Evolutionary conservation across 2,888 invertebrate genomes (phyloP).

Genomic region (Caenorhabditis sp.): DNA sequence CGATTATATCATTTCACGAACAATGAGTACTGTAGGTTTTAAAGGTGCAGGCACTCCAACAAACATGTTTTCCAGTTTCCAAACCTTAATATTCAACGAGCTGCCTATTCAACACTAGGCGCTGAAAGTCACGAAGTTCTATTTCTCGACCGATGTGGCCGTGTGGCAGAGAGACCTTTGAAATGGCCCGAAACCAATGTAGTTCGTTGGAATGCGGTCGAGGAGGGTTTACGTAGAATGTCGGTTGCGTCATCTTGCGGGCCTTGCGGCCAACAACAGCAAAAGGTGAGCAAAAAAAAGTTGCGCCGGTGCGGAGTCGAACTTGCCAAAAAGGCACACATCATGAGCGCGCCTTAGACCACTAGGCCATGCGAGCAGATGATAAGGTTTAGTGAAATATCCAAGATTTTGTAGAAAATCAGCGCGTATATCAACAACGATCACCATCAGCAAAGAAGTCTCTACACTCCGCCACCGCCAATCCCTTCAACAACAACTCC

Average conservation of each 20-base stretch:
- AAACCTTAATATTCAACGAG: background rate
- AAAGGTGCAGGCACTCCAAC: background rate
- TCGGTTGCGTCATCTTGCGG: background rate
- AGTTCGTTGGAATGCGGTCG: background rate
- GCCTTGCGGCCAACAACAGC: background rate
- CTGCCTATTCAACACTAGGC: background rate
- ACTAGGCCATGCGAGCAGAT: no score
- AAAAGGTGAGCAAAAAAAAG: background rate
- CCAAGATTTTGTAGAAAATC: background rate
- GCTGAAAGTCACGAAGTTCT: background rate
- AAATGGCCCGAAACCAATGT: background rate
- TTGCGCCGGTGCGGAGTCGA: no score
- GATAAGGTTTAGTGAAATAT: no score
- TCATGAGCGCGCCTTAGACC: no score
- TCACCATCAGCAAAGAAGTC: background rate
- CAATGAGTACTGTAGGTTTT: background rate
- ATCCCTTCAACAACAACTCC: background rate
- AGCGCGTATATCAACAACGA: background rate
- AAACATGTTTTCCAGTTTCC: background rate
- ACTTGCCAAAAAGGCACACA: no score
- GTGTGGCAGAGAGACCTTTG: background rate
- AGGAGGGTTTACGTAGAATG: background rate
- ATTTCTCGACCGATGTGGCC: background rate
- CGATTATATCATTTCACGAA: background rate
- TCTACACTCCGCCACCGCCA: background rate